A percentile compares a stretch with the other conserved stretches of the same genome.
Conservation (phyloP, 2,888 invertebrate species). For the Lepidocyrtinus sp. region DNA sequence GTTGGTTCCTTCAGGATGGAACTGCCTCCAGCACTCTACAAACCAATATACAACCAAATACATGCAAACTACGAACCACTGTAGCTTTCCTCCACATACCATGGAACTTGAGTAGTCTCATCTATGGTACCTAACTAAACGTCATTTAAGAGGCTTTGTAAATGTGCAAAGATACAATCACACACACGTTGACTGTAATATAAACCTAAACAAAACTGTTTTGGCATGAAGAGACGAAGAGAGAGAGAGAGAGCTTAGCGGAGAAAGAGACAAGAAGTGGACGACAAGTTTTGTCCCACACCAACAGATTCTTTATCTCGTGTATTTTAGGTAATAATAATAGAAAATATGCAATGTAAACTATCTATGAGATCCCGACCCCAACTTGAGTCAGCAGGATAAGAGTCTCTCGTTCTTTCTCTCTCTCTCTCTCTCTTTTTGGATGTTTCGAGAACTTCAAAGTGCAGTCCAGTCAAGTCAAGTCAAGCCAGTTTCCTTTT, state of each 20-base stretch:
- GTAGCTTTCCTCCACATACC: too few relatives aligned
- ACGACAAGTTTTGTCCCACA: constrained; percentile 20
- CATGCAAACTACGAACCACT: constrained; percentile 21
- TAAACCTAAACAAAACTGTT: not conserved
- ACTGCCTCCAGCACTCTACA: constrained; percentile 1
- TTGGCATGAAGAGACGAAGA: not conserved
- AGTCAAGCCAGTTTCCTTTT: constrained; percentile 12
- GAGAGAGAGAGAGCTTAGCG: not conserved
- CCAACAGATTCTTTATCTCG: constrained; percentile 2
- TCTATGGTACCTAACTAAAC: too few relatives aligned
- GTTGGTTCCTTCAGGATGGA: constrained; percentile 5
- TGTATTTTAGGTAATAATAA: constrained; percentile 16
- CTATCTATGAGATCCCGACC: not conserved
- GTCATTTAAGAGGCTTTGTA: too few relatives aligned
- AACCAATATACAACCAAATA: constrained; percentile 11
- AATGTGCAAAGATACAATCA: too few relatives aligned
- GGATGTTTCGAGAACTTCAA: not conserved
- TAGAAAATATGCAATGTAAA: constrained; percentile 40
- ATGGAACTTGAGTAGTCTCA: too few relatives aligned
- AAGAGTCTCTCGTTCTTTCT: too few relatives aligned
- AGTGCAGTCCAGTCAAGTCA: constrained; percentile 4
- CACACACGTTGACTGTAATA: too few relatives aligned
- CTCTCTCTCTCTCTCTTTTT: not conserved
- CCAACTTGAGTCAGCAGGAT: constrained; percentile 10
- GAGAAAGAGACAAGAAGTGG: not conserved